phyloP scores from a whole-genome alignment of 2,797 vertebrate genomes.

The Hipposideros larvatus region DNA sequence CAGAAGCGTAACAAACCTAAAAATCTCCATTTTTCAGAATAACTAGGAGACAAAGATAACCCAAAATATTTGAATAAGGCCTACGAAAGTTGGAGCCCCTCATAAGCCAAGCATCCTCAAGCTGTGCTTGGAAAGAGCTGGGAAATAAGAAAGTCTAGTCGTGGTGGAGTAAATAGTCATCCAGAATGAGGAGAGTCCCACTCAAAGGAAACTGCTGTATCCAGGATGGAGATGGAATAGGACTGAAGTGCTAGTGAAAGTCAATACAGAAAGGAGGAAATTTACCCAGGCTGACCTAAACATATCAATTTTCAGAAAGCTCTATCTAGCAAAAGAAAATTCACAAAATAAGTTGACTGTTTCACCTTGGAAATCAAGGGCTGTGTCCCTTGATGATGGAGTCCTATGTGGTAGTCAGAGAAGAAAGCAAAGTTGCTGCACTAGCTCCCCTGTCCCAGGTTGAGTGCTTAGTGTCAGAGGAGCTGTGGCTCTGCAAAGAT shows the following conservation, averaged over 20 bases:
- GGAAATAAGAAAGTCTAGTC: background rate
- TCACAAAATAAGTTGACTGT: background rate
- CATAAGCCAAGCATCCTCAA: background rate
- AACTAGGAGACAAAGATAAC: background rate
- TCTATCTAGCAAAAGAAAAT: background rate
- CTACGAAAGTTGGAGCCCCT: background rate
- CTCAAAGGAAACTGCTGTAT: background rate
- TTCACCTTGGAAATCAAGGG: background rate
- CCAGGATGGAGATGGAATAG: too few species aligned
- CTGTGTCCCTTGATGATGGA: rapidly evolving
- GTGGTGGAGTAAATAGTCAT: background rate
- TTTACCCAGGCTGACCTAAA: background rate
- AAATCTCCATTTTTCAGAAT: background rate
- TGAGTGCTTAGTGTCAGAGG: background rate
- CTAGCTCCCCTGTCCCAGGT: rapidly evolving
- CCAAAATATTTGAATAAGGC: background rate
- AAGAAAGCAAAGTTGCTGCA: background rate
- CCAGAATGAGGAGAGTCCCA: background rate
- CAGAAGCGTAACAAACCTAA: background rate
- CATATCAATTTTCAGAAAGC: background rate
- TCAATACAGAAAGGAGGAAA: background rate
- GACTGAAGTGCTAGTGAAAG: background rate
- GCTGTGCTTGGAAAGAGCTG: too few species aligned
- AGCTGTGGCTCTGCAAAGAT: background rate
- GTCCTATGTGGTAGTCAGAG: rapidly evolving